Evolutionary conservation across 2,888 invertebrate species (phyloP).

Genomic region (Spisula solida): DNA sequence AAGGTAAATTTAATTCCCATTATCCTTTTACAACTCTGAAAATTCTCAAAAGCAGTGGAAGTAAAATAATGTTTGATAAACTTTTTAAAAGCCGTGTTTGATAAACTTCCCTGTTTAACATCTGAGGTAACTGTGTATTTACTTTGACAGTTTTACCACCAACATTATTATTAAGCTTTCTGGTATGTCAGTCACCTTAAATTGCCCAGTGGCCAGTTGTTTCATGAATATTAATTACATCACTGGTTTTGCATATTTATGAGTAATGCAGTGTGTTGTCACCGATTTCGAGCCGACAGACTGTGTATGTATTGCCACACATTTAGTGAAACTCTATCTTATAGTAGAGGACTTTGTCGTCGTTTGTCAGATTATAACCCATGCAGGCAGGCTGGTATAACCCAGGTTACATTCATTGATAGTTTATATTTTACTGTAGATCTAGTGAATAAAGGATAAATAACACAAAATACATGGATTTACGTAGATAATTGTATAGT

Average conservation of each 20-base stretch:
- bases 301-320: background rate
- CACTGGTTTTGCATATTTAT: constrained; percentile 30
- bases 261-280: constrained; percentile 13
- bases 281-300: background rate
- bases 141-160: no score
- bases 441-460: background rate
- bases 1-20: no score
- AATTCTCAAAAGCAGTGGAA: no score
- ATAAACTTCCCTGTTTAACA: no score
- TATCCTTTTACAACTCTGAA: no score
- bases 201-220: constrained; percentile 36
- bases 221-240: constrained; percentile 34
- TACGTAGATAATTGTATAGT: background rate
- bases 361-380: background rate
- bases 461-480: background rate
- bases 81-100: no score
- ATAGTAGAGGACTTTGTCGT: background rate
- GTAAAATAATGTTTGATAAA: no score
- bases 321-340: background rate
- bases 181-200: constrained; percentile 27
- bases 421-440: background rate
- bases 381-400: background rate
- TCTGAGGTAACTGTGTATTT: no score
- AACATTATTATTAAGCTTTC: background rate
- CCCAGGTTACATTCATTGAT: background rate